Evolutionary conservation across 2,797 vertebrate species (phyloP).

Genomic region (Danio kyathit): DNA sequence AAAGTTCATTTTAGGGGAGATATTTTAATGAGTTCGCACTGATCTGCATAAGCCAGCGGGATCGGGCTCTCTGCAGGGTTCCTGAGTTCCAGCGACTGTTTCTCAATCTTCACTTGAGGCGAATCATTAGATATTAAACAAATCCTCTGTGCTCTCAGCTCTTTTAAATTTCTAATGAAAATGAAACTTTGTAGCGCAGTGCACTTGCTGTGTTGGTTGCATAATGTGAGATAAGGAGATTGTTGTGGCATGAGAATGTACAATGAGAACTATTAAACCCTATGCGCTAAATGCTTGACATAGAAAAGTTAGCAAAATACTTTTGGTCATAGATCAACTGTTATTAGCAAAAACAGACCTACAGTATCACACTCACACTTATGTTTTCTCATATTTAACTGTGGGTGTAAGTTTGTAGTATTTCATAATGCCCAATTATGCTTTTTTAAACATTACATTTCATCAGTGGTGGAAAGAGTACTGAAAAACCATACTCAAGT

Average conservation of each 20-base stretch:
- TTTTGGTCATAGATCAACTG: not conserved
- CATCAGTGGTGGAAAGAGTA: too few relatives aligned
- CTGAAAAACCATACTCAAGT: too few relatives aligned
- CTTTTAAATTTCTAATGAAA: conserved; percentile 55
- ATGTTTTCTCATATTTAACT: too few relatives aligned
- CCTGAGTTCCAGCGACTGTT: conserved; percentile 58
- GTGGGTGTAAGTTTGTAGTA: not conserved
- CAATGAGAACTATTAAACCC: conserved; percentile 14
- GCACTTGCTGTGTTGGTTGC: conserved; percentile 36
- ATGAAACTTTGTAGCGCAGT: conserved; percentile 29
- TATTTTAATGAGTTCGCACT: conserved; percentile 72
- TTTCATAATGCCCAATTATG: too few relatives aligned
- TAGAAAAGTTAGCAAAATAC: conserved; percentile 2
- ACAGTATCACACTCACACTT: not conserved
- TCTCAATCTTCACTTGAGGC: conserved; percentile 54
- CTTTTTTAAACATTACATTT: too few relatives aligned
- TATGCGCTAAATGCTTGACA: not conserved
- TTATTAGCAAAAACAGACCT: not conserved
- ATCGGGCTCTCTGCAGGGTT: conserved; percentile 61
- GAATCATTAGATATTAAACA: conserved; percentile 51
- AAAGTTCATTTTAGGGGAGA: conserved; percentile 63
- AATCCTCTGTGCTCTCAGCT: conserved; percentile 51
- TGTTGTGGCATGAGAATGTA: conserved; percentile 3
- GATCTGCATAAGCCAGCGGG: conserved; percentile 71
- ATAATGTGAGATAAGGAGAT: conserved; percentile 41